Evolutionary conservation across 2,888 invertebrate species (phyloP).

Genomic region (Hirudinaria manillensis): DNA sequence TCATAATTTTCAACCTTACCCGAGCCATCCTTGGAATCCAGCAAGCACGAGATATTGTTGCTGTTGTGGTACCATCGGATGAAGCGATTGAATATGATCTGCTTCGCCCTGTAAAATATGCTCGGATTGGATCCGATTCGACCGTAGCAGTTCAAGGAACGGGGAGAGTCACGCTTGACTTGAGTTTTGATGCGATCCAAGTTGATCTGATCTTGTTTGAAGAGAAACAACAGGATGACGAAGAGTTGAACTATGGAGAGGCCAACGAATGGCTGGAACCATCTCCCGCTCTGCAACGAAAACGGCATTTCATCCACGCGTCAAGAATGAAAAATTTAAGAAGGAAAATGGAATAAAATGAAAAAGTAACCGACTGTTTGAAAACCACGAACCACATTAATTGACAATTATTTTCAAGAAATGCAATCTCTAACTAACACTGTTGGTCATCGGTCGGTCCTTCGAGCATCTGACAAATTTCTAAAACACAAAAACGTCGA

Average conservation of each 20-base stretch:
- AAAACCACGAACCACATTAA: not conserved
- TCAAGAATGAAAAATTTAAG: too few relatives aligned
- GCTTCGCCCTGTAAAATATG: not conserved
- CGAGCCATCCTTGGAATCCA: too few relatives aligned
- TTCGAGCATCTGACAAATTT: too few relatives aligned
- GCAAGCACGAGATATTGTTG: not conserved
- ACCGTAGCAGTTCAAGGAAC: not conserved
- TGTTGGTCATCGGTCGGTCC: too few relatives aligned
- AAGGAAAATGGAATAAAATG: not conserved
- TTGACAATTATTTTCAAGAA: too few relatives aligned
- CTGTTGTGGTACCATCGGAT: not conserved
- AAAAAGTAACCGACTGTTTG: not conserved
- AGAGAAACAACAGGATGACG: conserved; percentile 12
- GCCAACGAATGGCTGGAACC: conserved; percentile 11
- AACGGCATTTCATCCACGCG: too few relatives aligned
- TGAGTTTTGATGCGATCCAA: not conserved
- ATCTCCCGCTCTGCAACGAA: conserved; percentile 6
- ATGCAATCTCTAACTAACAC: too few relatives aligned
- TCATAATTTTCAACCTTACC: too few relatives aligned
- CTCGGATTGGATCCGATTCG: not conserved
- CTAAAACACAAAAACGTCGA: too few relatives aligned
- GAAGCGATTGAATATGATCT: not conserved
- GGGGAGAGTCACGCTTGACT: not conserved
- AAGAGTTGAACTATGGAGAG: conserved; percentile 16
- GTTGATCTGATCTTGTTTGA: not conserved